Conservation (phyloP, 2,888 invertebrate genomes). For the Hydropsyche betteni region DNA sequence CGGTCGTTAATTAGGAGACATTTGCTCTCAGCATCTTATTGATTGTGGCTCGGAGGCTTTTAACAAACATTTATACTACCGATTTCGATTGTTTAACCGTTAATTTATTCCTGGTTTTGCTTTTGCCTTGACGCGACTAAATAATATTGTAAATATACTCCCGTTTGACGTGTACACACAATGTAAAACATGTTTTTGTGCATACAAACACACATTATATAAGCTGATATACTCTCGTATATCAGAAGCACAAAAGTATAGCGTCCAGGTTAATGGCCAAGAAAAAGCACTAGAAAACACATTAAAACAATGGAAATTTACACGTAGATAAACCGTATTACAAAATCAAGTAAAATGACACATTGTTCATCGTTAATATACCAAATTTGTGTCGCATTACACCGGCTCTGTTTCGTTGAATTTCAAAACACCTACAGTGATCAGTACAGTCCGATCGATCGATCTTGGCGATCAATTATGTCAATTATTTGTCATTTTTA, state of each 20-base stretch:
- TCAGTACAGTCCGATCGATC: slow-evolving; percentile 1
- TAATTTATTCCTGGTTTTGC: slow-evolving; percentile 26
- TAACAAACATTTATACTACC: slow-evolving; percentile 27
- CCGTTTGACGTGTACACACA: slow-evolving; percentile 20
- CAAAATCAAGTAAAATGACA: no score
- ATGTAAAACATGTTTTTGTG: not conserved
- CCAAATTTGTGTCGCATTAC: no score
- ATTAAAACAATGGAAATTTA: no score
- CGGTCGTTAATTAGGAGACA: slow-evolving; percentile 32
- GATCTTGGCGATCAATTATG: slow-evolving; percentile 3
- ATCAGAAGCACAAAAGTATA: no score
- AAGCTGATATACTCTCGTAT: no score
- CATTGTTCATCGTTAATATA: no score
- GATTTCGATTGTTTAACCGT: slow-evolving; percentile 31
- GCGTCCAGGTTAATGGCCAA: no score
- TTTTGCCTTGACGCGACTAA: slow-evolving; percentile 20
- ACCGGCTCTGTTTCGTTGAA: no score
- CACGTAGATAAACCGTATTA: no score
- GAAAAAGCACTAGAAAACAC: no score
- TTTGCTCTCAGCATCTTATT: slow-evolving; percentile 29
- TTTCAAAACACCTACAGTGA: not conserved
- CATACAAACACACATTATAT: no score
- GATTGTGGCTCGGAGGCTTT: slow-evolving; percentile 33
- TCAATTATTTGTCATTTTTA: slow-evolving; percentile 29
- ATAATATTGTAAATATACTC: slow-evolving; percentile 28